Base-by-base conservation (phyloP, 1,140 invertebrate genomes). In the Pogonomyrmex californicus region DNA sequence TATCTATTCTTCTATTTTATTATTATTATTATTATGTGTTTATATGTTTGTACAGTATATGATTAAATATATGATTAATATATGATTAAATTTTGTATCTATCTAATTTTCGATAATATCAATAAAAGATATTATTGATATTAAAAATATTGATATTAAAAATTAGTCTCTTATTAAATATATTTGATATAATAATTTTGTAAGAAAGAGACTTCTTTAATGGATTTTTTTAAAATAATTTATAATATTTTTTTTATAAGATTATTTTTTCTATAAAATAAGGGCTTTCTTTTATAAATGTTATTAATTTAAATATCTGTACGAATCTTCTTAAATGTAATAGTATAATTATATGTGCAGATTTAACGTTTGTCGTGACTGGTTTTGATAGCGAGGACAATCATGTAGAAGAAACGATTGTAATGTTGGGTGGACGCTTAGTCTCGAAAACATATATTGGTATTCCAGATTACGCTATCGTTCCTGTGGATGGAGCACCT, bases 391-490 rank as follows among this genome's bases (percentile, higher is more conserved):
- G 96, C 56, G 95, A 96, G 38, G 92, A 90, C 63, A 81, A 91
- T 2, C 90, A 93, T 44, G 86, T 96, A 38, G 85, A 91, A 17
- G 92, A 92, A 70, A 93, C 94, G 36, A 96, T 96, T 58, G 87
- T 88, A 49, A 92, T 92, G 4, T 92, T 95, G n/a, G 96, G 96
- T 71, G 96, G 96, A 33, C 90, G 93, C 89, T 65, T 97, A 2
- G 95, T 96, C 1, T 86, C 93, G 3, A 90, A 91, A 17, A 93
- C 85, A 38, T 96, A 94, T 36, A 92, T 89, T 12, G 96, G 95
- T 83, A 92, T 96, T 7, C 95, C 96, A 38, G 96, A 97, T 92
- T 97, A 95, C 91, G 96, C 94, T 1, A 94, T 97, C 9, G 95
- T 97, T 1, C 96, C 96, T 30, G 71, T 95, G 14, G 87, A 94